Evolutionary conservation across 2,888 invertebrate genomes (phyloP), one percentile per base, ranked within the genome.

Genomic region (Dorcus hopei): DNA sequence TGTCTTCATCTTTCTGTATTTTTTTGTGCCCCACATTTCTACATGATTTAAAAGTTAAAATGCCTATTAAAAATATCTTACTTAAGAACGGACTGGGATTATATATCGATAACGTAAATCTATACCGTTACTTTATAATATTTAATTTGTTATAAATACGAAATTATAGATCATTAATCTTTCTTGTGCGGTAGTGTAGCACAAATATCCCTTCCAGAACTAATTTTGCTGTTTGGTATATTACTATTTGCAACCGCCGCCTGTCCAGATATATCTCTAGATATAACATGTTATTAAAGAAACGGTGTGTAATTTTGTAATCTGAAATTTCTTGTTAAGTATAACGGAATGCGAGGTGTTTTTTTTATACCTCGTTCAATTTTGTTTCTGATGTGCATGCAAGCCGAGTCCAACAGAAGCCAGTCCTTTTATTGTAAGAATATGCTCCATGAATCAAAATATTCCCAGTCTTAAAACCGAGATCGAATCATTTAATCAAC

Each of bases 401-500:
- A 41, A 40, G 51, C 49, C 52, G 51, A 51, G 58, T 23, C 45
- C 63, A 63, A 74, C 74, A 70, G 74, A 74, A 76, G 74, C 73
- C 71, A 59, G 60, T 72, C 70, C 72, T 71, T 71, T 72, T 72
- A 69, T 72, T 70, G 67, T 66, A 70, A 69, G 68, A 66, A 70
- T 63, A 70, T 70, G 68, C 67, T 66, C 65, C 74, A 75, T 76
- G 75, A 74, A 76, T 76, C 74, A 74, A 73, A 74, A 71, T 73
- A 73, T 72, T 72, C 59, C 69, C 69, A 71, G 70, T 70, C 69
- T 72, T 72, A 72, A 73, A 71, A 68, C 71, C 70, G 69, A 75
- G 76, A 77, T 78, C 77, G 74, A 76, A 77, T 69, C 78, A 70
- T 74, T 78, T 77, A 76, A 77, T 78, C 77, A 78, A 75, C 69